A percentile compares a stretch with the other conserved stretches of the same genome.
phyloP scores from a whole-genome alignment of 2,888 invertebrate species.

The Strigamia maritima region DNA sequence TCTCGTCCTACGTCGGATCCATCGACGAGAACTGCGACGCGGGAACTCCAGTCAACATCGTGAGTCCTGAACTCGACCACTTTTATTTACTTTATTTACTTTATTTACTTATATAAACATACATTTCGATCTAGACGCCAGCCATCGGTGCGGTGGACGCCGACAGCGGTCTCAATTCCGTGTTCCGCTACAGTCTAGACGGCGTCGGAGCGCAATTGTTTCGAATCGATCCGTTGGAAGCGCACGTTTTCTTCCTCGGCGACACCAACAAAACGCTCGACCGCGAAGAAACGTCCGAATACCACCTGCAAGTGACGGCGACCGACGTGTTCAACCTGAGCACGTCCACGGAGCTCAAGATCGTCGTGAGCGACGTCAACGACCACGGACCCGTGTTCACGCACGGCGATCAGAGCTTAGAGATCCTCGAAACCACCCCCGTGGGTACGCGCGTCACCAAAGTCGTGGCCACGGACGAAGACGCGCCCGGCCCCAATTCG shows the following conservation, averaged over 20 bases:
- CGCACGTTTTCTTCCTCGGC: slow-evolving; percentile 34
- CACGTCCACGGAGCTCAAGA: slow-evolving; percentile 68
- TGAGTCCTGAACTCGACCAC: slow-evolving; percentile 35
- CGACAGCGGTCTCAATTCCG: slow-evolving; percentile 44
- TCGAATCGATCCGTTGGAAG: slow-evolving; percentile 59
- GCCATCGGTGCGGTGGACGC: slow-evolving; percentile 68
- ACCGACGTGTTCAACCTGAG: slow-evolving; percentile 61
- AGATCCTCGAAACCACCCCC: slow-evolving; percentile 50
- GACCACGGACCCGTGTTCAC: slow-evolving; percentile 60
- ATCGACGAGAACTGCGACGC: slow-evolving; percentile 47
- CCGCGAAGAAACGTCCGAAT: slow-evolving; percentile 45
- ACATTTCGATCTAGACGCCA: slow-evolving; percentile 54
- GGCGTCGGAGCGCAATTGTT: slow-evolving; percentile 75
- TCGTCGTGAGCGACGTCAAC: slow-evolving; percentile 73
- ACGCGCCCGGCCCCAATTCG: slow-evolving; percentile 62
- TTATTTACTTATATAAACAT: too few relatives aligned
- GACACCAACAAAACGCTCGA: slow-evolving; percentile 46
- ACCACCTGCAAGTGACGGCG: slow-evolving; percentile 45
- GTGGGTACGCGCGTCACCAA: slow-evolving; percentile 49
- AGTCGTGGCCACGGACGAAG: slow-evolving; percentile 46
- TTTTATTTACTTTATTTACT: too few relatives aligned
- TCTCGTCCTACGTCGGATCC: slow-evolving; percentile 45
- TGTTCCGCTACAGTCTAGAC: slow-evolving; percentile 66
- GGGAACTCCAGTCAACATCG: slow-evolving; percentile 46
- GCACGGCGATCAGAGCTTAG: slow-evolving; percentile 46